A percentile compares a stretch with the other conserved stretches of the same genome.
Conservation (phyloP, 2,113 vertebrate genomes). For the Rhineura floridana region DNA sequence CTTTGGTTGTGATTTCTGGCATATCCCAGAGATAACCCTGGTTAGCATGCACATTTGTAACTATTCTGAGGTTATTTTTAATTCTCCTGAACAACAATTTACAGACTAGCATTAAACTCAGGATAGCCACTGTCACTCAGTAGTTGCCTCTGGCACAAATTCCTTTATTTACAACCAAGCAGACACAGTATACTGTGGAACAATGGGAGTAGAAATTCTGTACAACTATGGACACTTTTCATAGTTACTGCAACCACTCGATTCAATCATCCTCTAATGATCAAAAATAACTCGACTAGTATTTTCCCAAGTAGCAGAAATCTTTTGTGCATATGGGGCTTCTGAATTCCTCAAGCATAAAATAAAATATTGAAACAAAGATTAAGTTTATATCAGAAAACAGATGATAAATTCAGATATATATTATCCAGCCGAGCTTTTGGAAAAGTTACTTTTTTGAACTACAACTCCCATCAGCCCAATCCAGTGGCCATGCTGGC, state of each 20-base stretch:
- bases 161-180: too few relatives aligned
- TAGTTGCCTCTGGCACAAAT: background rate
- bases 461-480: too few relatives aligned
- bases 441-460: too few relatives aligned
- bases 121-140: background rate
- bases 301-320: background rate
- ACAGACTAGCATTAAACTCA: background rate
- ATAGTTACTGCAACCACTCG: background rate
- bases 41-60: background rate
- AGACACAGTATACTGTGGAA: background rate
- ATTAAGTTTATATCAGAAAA: background rate
- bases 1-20: background rate
- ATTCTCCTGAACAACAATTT: background rate
- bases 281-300: background rate
- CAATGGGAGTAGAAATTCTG: background rate
- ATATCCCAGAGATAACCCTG: background rate
- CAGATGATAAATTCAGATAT: too few relatives aligned
- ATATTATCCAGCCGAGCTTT: too few relatives aligned
- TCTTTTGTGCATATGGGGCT: background rate
- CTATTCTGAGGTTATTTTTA: background rate
- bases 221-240: background rate
- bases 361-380: background rate
- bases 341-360: background rate
- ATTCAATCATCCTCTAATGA: background rate
- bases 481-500: too few relatives aligned